phyloP scores from a whole-genome alignment of 1,140 invertebrate species.

The Pseudomyrmex gracilis region DNA sequence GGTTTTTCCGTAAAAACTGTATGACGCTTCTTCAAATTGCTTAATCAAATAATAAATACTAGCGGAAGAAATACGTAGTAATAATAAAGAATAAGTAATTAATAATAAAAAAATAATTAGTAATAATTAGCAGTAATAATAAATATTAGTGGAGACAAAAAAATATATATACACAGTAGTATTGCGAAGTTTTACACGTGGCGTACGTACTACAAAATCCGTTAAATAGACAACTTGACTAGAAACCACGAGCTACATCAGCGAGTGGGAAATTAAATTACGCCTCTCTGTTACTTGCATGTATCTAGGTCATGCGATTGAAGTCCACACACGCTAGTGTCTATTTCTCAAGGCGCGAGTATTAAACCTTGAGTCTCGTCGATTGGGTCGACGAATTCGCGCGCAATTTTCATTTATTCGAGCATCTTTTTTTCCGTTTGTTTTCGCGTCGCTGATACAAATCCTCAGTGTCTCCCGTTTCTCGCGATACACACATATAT shows the following conservation, averaged over 20 bases:
- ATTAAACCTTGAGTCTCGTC: not conserved
- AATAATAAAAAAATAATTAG: not conserved
- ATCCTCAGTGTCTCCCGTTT: not conserved
- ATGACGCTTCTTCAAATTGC: too few species aligned
- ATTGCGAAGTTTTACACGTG: slow-evolving; percentile 1
- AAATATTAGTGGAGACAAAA: not conserved
- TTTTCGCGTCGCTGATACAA: not conserved
- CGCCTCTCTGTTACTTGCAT: slow-evolving; percentile 15
- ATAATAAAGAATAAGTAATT: too few species aligned
- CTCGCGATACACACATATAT: not conserved
- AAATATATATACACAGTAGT: not conserved
- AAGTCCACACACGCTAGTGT: slow-evolving; percentile 19
- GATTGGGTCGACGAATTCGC: not conserved
- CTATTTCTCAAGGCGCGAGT: slow-evolving; percentile 12
- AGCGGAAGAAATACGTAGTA: too few species aligned
- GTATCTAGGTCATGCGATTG: slow-evolving; percentile 49
- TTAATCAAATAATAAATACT: too few species aligned
- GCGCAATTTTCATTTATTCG: not conserved
- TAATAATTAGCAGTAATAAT: not conserved
- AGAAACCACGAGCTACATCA: not conserved
- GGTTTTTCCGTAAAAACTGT: too few species aligned
- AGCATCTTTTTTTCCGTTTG: not conserved
- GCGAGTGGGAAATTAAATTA: slow-evolving; percentile 53
- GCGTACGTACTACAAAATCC: not conserved
- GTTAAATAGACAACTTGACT: slow-evolving; percentile 21